These are phyloP conservation scores for Ophion slaviceki DNA, from an alignment of 2,888 invertebrate species.

Conservation along the genomic window DNA sequence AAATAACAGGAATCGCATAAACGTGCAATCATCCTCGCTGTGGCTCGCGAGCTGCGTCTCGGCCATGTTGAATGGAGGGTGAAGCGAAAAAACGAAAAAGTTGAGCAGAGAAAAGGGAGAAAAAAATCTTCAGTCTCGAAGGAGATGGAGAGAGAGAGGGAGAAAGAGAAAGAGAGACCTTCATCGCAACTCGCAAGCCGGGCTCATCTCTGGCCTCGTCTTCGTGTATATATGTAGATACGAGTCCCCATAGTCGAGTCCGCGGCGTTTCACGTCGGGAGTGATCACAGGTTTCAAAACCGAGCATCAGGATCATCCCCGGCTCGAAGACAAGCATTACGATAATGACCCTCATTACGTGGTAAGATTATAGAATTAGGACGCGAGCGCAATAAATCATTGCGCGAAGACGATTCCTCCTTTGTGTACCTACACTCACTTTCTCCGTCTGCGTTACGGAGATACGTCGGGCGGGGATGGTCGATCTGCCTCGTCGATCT, in stretches of 20 bases:
- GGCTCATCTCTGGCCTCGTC: slow-evolving; percentile 15
- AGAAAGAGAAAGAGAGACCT: not conserved
- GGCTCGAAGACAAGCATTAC: slow-evolving; percentile 81
- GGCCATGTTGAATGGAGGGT: slow-evolving; percentile 68
- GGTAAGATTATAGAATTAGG: slow-evolving; percentile 81
- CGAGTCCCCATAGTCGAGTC: slow-evolving; percentile 1
- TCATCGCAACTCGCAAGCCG: not conserved
- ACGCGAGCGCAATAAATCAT: slow-evolving; percentile 79
- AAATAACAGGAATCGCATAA: slow-evolving; percentile 82
- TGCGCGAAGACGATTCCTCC: slow-evolving; percentile 45
- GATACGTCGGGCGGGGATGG: not conserved
- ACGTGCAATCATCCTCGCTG: slow-evolving; percentile 77
- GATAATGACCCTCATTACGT: slow-evolving; percentile 80
- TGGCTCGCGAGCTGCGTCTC: slow-evolving; percentile 63
- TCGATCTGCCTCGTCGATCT: not conserved
- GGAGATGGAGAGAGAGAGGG: slow-evolving; percentile 2
- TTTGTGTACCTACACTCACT: not conserved
- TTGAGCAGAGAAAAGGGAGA: not conserved
- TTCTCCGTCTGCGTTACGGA: not conserved
- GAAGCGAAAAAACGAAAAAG: slow-evolving; percentile 35
- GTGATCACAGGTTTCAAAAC: slow-evolving; percentile 74
- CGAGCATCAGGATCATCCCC: slow-evolving; percentile 74
- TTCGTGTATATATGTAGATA: slow-evolving; percentile 64
- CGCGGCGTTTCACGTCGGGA: slow-evolving; percentile 58
- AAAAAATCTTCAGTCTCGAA: slow-evolving; percentile 8